phyloP scores from a whole-genome alignment of 2,113 vertebrate species.

The Pteronura brasiliensis region DNA sequence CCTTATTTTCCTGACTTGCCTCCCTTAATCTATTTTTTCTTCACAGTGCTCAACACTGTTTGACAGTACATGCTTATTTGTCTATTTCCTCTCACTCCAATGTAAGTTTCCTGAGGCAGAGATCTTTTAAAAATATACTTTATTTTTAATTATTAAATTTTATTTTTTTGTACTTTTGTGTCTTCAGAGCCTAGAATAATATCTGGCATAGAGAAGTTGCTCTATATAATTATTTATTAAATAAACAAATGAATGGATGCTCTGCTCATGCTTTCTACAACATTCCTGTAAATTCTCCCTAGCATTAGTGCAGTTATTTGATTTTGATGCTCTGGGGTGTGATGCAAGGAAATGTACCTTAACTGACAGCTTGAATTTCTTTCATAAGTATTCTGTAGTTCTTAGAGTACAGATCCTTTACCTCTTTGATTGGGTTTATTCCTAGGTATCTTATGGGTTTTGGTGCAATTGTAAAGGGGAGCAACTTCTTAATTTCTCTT shows the following conservation, averaged over 20 bases:
- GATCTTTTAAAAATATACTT: background rate
- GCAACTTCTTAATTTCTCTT: no score
- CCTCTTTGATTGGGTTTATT: background rate
- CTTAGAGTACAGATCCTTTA: background rate
- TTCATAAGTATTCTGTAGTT: background rate
- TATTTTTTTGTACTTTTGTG: background rate
- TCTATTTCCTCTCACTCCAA: background rate
- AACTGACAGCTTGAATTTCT: background rate
- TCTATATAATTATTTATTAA: background rate
- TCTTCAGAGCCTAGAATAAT: background rate
- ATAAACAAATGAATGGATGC: background rate
- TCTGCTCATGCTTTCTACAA: background rate
- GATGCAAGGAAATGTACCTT: background rate
- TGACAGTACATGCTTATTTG: background rate
- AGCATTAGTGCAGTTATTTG: background rate
- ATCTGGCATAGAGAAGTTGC: background rate
- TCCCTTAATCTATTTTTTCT: background rate
- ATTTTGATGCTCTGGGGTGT: background rate
- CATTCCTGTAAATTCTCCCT: background rate
- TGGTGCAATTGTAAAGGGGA: no score
- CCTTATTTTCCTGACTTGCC: background rate
- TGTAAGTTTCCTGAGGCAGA: background rate
- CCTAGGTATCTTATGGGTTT: no score
- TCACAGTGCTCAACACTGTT: background rate
- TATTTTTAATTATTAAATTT: background rate